Conservation (phyloP, 2,888 invertebrate species). For the Ophioninae sp. region DNA sequence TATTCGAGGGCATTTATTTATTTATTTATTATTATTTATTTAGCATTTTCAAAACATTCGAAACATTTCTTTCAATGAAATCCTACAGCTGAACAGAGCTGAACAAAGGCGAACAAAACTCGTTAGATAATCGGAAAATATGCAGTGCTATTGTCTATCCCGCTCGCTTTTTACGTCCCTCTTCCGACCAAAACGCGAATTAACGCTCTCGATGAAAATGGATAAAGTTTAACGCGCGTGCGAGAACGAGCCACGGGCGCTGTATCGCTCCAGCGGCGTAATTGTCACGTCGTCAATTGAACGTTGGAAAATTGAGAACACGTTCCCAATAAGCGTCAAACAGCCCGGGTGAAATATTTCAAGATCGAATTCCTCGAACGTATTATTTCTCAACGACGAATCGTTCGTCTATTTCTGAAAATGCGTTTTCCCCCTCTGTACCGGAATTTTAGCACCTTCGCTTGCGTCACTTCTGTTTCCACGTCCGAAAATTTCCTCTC, state of each 20-base stretch:
- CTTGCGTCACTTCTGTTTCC: not conserved
- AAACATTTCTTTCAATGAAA: not conserved
- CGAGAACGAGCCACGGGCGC: constrained; percentile 50
- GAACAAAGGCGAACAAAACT: not conserved
- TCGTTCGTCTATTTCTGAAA: not conserved
- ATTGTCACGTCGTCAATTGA: constrained; percentile 52
- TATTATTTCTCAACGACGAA: not conserved
- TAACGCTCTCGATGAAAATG: constrained; percentile 6
- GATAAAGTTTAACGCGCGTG: constrained; percentile 42
- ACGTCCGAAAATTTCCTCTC: not conserved
- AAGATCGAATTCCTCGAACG: constrained; percentile 42
- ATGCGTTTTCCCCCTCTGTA: not conserved
- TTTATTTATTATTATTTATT: too few relatives aligned
- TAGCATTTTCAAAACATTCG: too few relatives aligned
- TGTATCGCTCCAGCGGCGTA: constrained; percentile 16
- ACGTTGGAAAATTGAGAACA: constrained; percentile 51
- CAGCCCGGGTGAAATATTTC: constrained; percentile 15
- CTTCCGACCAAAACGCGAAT: not conserved
- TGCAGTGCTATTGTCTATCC: constrained; percentile 32
- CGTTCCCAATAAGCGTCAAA: constrained; percentile 53
- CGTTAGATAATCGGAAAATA: constrained; percentile 60
- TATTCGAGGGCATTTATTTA: not conserved
- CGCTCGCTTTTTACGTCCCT: constrained; percentile 14
- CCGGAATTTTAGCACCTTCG: not conserved
- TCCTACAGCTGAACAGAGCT: too few relatives aligned